Percentiles rank a stretch among this genome's conserved stretches.
Conservation (phyloP, 2,113 vertebrate genomes). For the rat (Rattus norvegicus) region DNA sequence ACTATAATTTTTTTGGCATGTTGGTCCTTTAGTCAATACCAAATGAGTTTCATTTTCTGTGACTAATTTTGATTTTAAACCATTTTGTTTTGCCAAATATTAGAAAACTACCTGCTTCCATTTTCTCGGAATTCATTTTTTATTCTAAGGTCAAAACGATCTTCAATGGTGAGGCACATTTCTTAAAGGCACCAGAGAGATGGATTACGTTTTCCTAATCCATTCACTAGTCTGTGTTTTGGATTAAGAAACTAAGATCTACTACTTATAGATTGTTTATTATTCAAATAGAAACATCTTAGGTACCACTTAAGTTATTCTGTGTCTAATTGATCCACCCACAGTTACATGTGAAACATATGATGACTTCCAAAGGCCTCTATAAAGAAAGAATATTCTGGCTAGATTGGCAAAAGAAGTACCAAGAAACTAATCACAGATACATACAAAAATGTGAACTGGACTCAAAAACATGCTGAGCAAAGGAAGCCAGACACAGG, state of each 20-base stretch:
- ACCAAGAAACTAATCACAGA: slow-evolving; percentile 26
- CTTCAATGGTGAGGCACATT: not conserved
- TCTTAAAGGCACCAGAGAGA: not conserved
- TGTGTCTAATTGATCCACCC: not conserved
- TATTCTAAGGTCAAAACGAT: not conserved
- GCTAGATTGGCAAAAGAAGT: slow-evolving; percentile 23
- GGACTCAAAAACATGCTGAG: slow-evolving; percentile 24
- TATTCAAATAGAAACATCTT: not conserved
- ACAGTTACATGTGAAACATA: not conserved
- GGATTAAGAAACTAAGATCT: not conserved
- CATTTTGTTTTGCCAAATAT: not conserved
- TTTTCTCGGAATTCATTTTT: not conserved
- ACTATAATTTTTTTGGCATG: not conserved
- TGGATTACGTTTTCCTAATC: not conserved
- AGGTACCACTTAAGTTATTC: not conserved
- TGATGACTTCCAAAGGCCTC: not conserved
- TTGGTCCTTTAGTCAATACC: not conserved
- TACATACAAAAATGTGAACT: slow-evolving; percentile 30
- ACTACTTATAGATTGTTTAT: not conserved
- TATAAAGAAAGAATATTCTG: slow-evolving; percentile 44
- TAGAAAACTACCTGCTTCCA: not conserved
- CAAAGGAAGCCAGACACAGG: slow-evolving; percentile 41
- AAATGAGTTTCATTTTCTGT: not conserved
- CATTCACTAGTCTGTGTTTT: not conserved
- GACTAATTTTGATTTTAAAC: not conserved